phyloP scores from a whole-genome alignment of 1,140 invertebrate species.

The Cyclina sinensis region DNA sequence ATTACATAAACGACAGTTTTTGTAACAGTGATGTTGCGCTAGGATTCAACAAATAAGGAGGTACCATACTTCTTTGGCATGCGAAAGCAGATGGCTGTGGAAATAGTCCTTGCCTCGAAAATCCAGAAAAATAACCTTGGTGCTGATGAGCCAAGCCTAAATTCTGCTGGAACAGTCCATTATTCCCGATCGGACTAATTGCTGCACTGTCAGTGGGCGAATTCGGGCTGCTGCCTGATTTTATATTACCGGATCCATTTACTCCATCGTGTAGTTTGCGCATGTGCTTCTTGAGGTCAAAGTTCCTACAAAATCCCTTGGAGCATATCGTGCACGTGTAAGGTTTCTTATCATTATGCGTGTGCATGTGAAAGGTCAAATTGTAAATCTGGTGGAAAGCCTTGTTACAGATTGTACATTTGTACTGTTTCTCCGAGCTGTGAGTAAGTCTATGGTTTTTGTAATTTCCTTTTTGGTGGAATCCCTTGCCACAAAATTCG shows the following conservation, averaged over 20 bases:
- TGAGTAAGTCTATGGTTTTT: constrained; percentile 99
- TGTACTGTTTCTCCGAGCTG: constrained; percentile 98
- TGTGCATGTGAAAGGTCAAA: constrained; percentile 99
- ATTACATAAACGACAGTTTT: constrained; percentile 79
- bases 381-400: constrained; percentile 99
- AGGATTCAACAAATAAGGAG: constrained; percentile 74
- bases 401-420: constrained; percentile 98
- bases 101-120: constrained; percentile 66
- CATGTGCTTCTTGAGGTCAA: constrained; percentile 99
- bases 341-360: constrained; percentile 99
- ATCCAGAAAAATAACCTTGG: constrained; percentile 66
- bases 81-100: constrained; percentile 66
- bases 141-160: constrained; percentile 3
- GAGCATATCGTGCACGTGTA: constrained; percentile 97
- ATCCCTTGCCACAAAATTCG: constrained; percentile 97
- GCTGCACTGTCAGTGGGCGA: background rate
- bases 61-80: constrained; percentile 75
- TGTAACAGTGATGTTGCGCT: constrained; percentile 73
- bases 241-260: constrained; percentile 10
- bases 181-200: constrained; percentile 1
- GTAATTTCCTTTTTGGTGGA: constrained; percentile 98
- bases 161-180: background rate
- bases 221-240: constrained; percentile 3
- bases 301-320: constrained; percentile 99
- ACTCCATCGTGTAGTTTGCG: constrained; percentile 93